These are phyloP conservation scores for Botia kubotai DNA, from an alignment of 2,797 vertebrate species.

Conservation along the genomic window DNA sequence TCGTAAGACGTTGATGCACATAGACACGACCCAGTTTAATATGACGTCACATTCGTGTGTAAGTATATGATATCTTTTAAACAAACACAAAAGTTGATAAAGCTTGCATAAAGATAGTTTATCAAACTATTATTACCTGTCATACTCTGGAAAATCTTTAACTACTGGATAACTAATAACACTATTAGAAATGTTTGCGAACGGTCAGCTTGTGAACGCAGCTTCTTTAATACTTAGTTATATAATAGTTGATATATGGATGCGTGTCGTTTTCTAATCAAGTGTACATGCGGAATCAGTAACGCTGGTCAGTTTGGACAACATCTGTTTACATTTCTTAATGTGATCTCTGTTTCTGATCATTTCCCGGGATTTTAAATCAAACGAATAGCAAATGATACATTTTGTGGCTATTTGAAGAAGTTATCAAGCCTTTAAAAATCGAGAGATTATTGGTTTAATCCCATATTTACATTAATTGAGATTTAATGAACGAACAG, in stretches of 20 bases:
- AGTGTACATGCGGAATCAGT: slow-evolving; percentile 84
- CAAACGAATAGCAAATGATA: no score
- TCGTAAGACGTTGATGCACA: not conserved
- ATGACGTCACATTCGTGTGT: not conserved
- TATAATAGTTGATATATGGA: slow-evolving; percentile 70
- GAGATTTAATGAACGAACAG: no score
- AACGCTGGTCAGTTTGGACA: slow-evolving; percentile 80
- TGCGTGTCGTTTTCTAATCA: slow-evolving; percentile 84
- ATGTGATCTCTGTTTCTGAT: not conserved
- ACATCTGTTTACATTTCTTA: not conserved
- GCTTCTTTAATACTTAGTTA: not conserved
- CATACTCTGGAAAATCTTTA: slow-evolving; percentile 6
- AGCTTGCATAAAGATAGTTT: no score
- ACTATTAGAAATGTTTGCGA: slow-evolving; percentile 14
- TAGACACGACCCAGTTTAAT: not conserved
- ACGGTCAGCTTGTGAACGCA: not conserved
- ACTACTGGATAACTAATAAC: not conserved
- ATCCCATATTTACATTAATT: no score
- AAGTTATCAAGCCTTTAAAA: no score
- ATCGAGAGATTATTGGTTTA: no score
- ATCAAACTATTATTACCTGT: not conserved
- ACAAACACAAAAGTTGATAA: not conserved
- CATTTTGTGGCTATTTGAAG: no score
- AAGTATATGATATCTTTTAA: not conserved
- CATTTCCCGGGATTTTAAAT: not conserved